Evolutionary conservation across 2,797 vertebrate genomes (phyloP), one percentile per base, ranked within the genome.

Genomic region (Microctenopoma stevenorrisi): DNA sequence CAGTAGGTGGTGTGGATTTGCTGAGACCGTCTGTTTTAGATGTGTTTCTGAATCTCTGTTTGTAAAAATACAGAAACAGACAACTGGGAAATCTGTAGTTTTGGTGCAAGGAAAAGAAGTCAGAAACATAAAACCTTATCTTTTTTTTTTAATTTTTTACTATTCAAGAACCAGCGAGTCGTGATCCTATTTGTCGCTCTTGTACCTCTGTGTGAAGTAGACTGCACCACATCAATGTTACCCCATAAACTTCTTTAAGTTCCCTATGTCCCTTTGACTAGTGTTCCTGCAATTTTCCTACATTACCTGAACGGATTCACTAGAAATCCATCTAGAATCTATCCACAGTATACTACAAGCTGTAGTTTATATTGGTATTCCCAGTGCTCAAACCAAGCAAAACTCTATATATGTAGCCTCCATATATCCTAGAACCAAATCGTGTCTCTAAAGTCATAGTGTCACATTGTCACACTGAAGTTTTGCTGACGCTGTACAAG

Each of bases 401-500:
- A 64, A 42, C 68, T 68, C 42, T 22, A 74, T 71, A 54, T 53
- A 78, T 15, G 42, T 67, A 7, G 49, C 68, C 51, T 62, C 30
- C 43, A 42, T 62, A 11, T 63, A 69, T 38, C 18, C 64, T 48
- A 56, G 51, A 75, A 47, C 16, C 14, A 22, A 74, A 69, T 35
- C 65, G 28, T 74, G 54, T 7, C 40, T 64, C 30, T 54, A 13
- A 72, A 76, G 44, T 56, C 64, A 62, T 40, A 49, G 26, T 25
- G 58, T 47, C 38, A 68, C 65, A 71, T 68, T 69, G 56, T 56
- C 58, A 65, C 28, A 42, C 62, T 42, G 15, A 16, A 22, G 43
- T 62, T 83, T 72, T 83, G 76, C 68, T 81, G 81, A 79, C 47
- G 84, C 69, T 74, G 54, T 57, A 30, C 3, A 11, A 76, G 48